Evolutionary conservation across 2,113 vertebrate genomes (phyloP).

Genomic region (Rhinopomastus cyanomelas): DNA sequence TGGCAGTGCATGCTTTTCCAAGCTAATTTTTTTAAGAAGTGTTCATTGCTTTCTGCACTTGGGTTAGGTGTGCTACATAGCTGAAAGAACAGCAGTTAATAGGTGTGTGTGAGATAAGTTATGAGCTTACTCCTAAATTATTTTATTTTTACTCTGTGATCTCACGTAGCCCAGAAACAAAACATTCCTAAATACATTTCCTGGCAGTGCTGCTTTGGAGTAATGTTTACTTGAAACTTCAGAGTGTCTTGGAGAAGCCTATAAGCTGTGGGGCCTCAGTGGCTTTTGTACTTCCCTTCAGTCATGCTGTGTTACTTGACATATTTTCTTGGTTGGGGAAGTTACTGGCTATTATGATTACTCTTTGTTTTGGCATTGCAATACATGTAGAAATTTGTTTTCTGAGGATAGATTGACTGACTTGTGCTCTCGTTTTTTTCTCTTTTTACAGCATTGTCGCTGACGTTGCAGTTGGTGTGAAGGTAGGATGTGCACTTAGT

Average conservation of each 20-base stretch:
- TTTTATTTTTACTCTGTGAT: background rate
- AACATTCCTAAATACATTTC: background rate
- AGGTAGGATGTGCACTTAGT: conserved; percentile 80
- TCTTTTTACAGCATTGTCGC: conserved; percentile 85
- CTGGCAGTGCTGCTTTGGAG: background rate
- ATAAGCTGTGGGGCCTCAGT: background rate
- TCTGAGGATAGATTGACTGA: background rate
- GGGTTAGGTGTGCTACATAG: background rate
- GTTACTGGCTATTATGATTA: background rate
- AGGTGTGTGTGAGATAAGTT: background rate
- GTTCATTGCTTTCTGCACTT: background rate
- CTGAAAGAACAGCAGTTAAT: background rate
- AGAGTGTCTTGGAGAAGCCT: background rate
- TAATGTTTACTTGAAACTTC: background rate
- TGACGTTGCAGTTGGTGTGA: conserved; percentile 97
- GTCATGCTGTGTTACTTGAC: background rate
- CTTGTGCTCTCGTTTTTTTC: background rate
- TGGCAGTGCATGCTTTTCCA: accelerated
- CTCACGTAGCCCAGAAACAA: background rate
- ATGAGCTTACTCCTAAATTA: background rate
- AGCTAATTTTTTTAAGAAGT: background rate
- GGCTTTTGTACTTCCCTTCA: background rate
- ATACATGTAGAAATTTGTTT: background rate
- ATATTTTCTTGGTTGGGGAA: background rate
- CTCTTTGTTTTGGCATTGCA: background rate